Conservation (phyloP, 92 coral and sea anemone genomes). For the Zoanthus sociatus region DNA sequence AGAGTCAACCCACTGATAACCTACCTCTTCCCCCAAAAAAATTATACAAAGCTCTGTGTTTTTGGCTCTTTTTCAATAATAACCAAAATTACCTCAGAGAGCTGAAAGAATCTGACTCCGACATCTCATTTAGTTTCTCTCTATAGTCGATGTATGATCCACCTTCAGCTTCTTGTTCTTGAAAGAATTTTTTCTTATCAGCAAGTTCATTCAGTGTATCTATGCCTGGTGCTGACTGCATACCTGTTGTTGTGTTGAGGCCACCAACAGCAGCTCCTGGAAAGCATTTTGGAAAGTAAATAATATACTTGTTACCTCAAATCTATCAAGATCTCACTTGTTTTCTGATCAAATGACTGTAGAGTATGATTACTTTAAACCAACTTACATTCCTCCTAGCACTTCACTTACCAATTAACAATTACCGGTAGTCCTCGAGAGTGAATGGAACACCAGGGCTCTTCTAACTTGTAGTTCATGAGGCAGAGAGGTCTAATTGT, state of each 20-base stretch:
- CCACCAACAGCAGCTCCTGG: not conserved
- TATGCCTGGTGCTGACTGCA: slow-evolving; percentile 58
- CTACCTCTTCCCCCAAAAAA: too few relatives aligned
- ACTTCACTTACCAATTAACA: too few relatives aligned
- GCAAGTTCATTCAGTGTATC: slow-evolving; percentile 86
- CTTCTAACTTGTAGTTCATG: too few relatives aligned
- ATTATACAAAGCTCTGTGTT: too few relatives aligned
- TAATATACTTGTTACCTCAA: not conserved
- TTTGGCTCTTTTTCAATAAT: too few relatives aligned
- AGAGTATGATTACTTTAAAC: not conserved
- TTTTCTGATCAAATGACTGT: not conserved
- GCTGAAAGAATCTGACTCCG: slow-evolving; percentile 62
- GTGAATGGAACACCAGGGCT: too few relatives aligned
- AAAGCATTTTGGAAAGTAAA: not conserved
- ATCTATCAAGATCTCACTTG: not conserved
- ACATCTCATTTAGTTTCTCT: slow-evolving; percentile 76
- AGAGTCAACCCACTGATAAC: too few relatives aligned
- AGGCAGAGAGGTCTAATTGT: too few relatives aligned
- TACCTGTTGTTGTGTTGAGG: not conserved
- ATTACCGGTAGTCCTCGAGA: too few relatives aligned
- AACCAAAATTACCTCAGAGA: slow-evolving; percentile 17
- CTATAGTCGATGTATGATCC: slow-evolving; percentile 76
- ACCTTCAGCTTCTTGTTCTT: slow-evolving; percentile 62
- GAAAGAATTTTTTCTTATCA: slow-evolving; percentile 81
- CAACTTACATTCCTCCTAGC: too few relatives aligned